A percentile compares a stretch with the other conserved stretches of the same genome.
Evolutionary conservation across 2,888 invertebrate species (phyloP).

Genomic region (Nephrotoma guestfalica): DNA sequence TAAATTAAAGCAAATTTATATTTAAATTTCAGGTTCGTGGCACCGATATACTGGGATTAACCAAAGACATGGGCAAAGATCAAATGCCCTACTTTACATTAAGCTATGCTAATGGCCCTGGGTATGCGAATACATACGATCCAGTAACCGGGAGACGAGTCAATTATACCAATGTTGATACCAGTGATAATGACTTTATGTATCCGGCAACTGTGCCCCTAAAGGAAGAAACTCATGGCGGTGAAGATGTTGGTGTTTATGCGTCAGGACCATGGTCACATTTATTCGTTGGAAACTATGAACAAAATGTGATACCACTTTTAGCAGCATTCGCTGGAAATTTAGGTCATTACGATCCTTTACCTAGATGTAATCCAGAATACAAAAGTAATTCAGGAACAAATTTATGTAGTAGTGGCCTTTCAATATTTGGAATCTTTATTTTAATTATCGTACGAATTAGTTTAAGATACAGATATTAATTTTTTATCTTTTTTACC

Average conservation of each 20-base stretch:
- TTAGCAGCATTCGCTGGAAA: constrained; percentile 54
- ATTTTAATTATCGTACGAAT: neutral
- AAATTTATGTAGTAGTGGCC: neutral
- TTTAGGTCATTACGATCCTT: constrained; percentile 38
- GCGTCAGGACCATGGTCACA: constrained; percentile 64
- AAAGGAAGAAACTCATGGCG: constrained; percentile 51
- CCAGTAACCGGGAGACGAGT: constrained; percentile 16
- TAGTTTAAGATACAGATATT: neutral
- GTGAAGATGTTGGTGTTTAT: constrained; percentile 65
- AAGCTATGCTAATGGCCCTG: constrained; percentile 62
- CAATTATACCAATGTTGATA: constrained; percentile 16
- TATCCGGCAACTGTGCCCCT: constrained; percentile 49
- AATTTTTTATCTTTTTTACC: neutral
- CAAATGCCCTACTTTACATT: constrained; percentile 48
- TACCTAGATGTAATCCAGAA: constrained; percentile 10
- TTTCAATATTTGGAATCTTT: neutral
- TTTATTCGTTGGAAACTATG: constrained; percentile 58
- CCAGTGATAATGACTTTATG: constrained; percentile 20
- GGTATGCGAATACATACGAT: constrained; percentile 30
- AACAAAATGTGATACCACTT: constrained; percentile 63
- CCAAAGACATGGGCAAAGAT: constrained; percentile 38
- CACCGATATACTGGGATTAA: constrained; percentile 38
- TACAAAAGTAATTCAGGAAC: constrained; percentile 13
- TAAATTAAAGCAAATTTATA: neutral
- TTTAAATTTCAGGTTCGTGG: constrained; percentile 29